Percentiles rank a stretch among this genome's conserved stretches.
phyloP scores from a whole-genome alignment of 1,140 invertebrate genomes.

The Bombus confusus region DNA sequence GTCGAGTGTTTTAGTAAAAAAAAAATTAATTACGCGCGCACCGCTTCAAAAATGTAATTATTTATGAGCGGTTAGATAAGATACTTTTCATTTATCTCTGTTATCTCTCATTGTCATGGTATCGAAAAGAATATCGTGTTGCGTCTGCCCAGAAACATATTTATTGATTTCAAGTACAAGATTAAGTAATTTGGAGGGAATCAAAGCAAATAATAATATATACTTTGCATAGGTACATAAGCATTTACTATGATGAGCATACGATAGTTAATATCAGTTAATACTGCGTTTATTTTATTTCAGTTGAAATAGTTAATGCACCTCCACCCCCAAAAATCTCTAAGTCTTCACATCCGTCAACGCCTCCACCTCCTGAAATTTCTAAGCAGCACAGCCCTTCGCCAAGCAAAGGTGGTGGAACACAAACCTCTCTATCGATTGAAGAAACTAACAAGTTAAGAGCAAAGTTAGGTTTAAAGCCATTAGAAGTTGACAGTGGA shows the following conservation, averaged over 20 bases:
- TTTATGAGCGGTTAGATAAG: background rate
- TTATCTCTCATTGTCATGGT: background rate
- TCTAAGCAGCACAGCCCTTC: constrained; percentile 74
- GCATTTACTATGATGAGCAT: constrained; percentile 37
- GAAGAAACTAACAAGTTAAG: constrained; percentile 96
- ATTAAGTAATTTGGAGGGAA: constrained; percentile 44
- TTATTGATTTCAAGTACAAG: constrained; percentile 38
- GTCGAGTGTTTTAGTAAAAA: background rate
- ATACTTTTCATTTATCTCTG: background rate
- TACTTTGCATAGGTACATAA: constrained; percentile 51
- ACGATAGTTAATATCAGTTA: constrained; percentile 48
- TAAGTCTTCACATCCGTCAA: constrained; percentile 73
- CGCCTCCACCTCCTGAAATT: constrained; percentile 80
- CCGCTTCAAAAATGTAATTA: constrained; percentile 9
- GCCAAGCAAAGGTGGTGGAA: constrained; percentile 79
- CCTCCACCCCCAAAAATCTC: constrained; percentile 80
- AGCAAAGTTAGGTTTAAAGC: constrained; percentile 96
- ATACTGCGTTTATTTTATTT: constrained; percentile 57
- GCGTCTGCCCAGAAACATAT: constrained; percentile 15
- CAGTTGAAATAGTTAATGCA: constrained; percentile 79
- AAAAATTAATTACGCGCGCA: background rate
- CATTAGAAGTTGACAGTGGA: constrained; percentile 87
- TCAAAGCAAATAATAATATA: constrained; percentile 41
- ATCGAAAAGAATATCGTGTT: constrained; percentile 26
- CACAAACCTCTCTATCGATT: constrained; percentile 88